phyloP scores from a whole-genome alignment of 2,888 invertebrate species.

The Labia minor region DNA sequence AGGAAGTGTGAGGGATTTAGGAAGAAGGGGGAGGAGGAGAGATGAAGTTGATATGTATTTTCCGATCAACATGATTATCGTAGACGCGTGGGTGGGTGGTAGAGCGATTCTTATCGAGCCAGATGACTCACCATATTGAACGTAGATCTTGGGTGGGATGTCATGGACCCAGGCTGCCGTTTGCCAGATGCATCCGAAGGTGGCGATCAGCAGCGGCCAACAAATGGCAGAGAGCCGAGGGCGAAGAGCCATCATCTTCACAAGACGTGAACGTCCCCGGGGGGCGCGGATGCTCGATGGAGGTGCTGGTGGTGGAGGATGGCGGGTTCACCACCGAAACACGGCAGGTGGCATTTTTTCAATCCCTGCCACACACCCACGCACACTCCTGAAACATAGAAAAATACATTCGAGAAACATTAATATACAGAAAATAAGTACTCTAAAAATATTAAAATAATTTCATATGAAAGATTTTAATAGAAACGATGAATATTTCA shows the following conservation, averaged over 20 bases:
- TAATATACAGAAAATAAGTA: no score
- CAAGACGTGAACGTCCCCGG: not conserved
- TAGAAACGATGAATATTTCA: no score
- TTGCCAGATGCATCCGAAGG: not conserved
- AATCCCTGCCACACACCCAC: not conserved
- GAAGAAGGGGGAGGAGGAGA: no score
- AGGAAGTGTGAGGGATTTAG: no score
- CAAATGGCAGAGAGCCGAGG: not conserved
- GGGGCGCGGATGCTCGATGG: not conserved
- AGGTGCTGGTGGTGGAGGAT: not conserved
- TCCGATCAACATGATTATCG: no score
- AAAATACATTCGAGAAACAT: no score
- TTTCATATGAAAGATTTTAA: no score
- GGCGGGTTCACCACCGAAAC: not conserved
- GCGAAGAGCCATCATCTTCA: not conserved
- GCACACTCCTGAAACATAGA: not conserved
- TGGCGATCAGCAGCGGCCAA: not conserved
- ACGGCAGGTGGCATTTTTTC: not conserved
- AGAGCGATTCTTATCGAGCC: no score
- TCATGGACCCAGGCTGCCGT: not conserved
- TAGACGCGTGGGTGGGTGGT: no score
- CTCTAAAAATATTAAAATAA: no score
- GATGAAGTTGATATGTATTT: no score
- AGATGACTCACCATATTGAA: not conserved
- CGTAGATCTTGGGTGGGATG: slow-evolving; percentile 3